Evolutionary conservation across 2,888 invertebrate species (phyloP).

Genomic region (Spodoptera exigua): DNA sequence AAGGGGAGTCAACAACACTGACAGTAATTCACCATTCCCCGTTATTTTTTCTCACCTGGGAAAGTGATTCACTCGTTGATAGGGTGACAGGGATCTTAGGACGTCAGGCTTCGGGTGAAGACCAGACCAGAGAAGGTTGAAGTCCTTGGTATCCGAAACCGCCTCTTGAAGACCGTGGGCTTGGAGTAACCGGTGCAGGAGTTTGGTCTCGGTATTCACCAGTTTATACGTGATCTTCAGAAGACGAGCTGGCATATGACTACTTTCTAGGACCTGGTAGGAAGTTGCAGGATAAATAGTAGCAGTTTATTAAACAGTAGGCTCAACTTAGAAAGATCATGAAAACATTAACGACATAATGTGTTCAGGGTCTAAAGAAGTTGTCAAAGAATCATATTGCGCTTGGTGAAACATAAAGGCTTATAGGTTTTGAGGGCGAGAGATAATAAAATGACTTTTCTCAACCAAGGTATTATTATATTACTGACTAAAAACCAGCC

Average conservation of each 20-base stretch:
- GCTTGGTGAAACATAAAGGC: no score
- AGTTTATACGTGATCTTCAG: constrained; percentile 94
- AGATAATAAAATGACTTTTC: no score
- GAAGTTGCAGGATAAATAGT: neutral
- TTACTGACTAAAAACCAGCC: no score
- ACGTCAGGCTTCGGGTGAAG: constrained; percentile 97
- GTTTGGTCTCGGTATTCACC: constrained; percentile 94
- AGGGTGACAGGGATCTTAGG: constrained; percentile 93
- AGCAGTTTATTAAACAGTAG: no score
- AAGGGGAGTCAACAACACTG: constrained; percentile 43
- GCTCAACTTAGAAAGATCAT: neutral
- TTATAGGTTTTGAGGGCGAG: no score
- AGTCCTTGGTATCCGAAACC: constrained; percentile 90
- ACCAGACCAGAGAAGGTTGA: constrained; percentile 97
- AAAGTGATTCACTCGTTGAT: constrained; percentile 98
- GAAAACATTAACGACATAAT: no score
- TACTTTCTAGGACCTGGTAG: constrained; percentile 80
- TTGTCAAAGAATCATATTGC: no score
- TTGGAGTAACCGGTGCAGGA: constrained; percentile 92
- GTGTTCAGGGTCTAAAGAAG: no score
- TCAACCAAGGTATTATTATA: no score
- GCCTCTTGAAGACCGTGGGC: constrained; percentile 94
- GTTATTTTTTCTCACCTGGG: constrained; percentile 90
- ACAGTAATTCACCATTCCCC: constrained; percentile 51
- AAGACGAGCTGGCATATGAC: constrained; percentile 91